phyloP scores from a whole-genome alignment of 2,113 vertebrate genomes.

The Oryzias celebensis region DNA sequence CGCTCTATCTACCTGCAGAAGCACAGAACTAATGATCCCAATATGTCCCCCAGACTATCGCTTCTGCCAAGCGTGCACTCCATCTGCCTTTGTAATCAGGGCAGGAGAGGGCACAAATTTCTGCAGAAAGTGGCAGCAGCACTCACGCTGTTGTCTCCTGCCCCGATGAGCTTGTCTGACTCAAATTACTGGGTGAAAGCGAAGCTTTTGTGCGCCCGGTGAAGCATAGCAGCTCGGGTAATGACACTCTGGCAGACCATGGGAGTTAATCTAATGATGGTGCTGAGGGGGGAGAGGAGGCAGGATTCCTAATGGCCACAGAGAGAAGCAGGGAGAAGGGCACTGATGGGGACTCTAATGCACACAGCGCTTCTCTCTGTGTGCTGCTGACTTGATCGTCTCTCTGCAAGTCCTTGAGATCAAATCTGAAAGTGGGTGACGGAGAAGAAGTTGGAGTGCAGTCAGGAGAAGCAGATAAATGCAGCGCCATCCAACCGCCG shows the following conservation, averaged over 20 bases:
- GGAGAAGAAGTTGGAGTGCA: neutral
- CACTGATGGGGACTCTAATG: slow-evolving; percentile 35
- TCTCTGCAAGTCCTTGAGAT: slow-evolving; percentile 8
- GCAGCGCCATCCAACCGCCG: neutral
- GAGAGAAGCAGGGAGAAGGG: slow-evolving; percentile 22
- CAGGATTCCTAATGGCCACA: slow-evolving; percentile 48
- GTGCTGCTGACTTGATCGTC: slow-evolving; percentile 5
- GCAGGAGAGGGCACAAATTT: slow-evolving; percentile 46
- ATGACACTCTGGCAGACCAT: slow-evolving; percentile 60
- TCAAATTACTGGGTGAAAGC: slow-evolving; percentile 71
- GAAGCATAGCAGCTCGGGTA: slow-evolving; percentile 54
- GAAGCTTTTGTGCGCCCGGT: slow-evolving; percentile 37
- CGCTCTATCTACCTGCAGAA: slow-evolving; percentile 30
- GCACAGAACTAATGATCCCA: slow-evolving; percentile 53
- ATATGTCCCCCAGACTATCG: slow-evolving; percentile 43
- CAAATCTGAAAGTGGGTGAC: neutral
- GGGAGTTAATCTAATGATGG: slow-evolving; percentile 74
- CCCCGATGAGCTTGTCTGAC: slow-evolving; percentile 49
- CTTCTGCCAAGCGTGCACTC: slow-evolving; percentile 60
- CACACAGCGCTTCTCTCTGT: slow-evolving; percentile 12
- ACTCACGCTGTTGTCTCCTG: slow-evolving; percentile 43
- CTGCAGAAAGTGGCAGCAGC: slow-evolving; percentile 33
- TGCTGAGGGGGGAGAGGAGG: slow-evolving; percentile 20
- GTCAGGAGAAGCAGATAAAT: neutral
- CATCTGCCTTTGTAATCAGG: slow-evolving; percentile 60